Evolutionary conservation across 2,888 invertebrate genomes (phyloP).

Genomic region (Dendrolimus pini): DNA sequence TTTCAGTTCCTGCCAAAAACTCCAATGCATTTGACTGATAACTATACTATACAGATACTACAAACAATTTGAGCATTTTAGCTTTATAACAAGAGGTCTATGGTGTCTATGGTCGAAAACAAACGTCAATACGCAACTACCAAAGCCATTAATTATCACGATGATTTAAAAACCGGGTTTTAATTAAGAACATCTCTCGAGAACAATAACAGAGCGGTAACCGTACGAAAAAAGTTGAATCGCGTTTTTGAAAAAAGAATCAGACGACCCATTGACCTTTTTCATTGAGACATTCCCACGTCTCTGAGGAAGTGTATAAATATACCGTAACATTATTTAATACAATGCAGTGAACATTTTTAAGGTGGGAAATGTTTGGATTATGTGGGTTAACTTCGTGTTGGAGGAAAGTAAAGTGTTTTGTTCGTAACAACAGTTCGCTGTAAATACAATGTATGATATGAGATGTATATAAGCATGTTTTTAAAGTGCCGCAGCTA

Average conservation of each 20-base stretch:
- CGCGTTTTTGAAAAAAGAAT: not conserved
- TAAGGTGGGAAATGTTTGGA: slow-evolving; percentile 24
- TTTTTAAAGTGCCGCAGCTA: too few species aligned
- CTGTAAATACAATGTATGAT: too few species aligned
- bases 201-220: slow-evolving; percentile 12
- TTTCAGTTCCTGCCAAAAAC: too few species aligned
- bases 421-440: not conserved
- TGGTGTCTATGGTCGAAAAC: not conserved
- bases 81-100: too few species aligned
- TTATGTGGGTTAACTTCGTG: slow-evolving; percentile 9
- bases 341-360: slow-evolving; percentile 34
- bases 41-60: too few species aligned
- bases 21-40: too few species aligned
- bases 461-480: too few species aligned
- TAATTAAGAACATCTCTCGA: slow-evolving; percentile 16
- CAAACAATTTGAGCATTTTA: too few species aligned
- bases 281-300: slow-evolving; percentile 30
- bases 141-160: not conserved
- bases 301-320: slow-evolving; percentile 13
- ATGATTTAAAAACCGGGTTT: slow-evolving; percentile 5
- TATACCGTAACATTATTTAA: slow-evolving; percentile 36
- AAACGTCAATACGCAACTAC: not conserved
- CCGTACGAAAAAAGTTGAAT: slow-evolving; percentile 8
- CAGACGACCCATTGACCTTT: slow-evolving; percentile 29
- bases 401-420: not conserved